Conservation (phyloP, 2,113 vertebrate species). For the Burhinus bistriatus region DNA sequence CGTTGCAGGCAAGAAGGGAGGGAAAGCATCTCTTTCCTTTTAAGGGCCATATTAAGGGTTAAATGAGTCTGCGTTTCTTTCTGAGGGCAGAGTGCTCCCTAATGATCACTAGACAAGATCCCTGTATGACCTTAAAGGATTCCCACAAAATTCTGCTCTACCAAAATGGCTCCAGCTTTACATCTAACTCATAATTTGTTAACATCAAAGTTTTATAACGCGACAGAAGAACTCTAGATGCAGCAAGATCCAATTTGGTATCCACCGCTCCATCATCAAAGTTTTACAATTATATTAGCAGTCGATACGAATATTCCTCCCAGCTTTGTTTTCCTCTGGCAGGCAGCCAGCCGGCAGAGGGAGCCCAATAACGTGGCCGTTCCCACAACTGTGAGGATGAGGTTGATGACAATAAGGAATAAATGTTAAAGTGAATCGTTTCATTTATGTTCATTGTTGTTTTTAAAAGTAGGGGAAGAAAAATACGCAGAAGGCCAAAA, state of each 20-base stretch:
- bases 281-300: background rate
- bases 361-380: background rate
- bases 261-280: background rate
- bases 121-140: background rate
- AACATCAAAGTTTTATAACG: background rate
- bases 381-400: background rate
- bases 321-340: background rate
- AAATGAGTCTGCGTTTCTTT: background rate
- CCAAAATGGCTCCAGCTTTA: background rate
- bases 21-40: background rate
- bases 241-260: background rate
- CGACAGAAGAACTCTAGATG: background rate
- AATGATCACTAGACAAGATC: accelerated
- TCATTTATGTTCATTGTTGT: background rate
- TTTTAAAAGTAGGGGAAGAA: background rate
- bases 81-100: background rate
- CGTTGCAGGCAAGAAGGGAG: background rate
- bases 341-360: slow-evolving; percentile 3
- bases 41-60: background rate
- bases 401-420: slow-evolving; percentile 12
- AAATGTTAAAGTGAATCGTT: background rate
- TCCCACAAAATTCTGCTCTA: background rate
- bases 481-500: background rate
- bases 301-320: background rate
- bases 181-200: background rate